Evolutionary conservation across 1,140 invertebrate genomes (phyloP), one percentile per base, ranked within the genome.

Genomic region (Pogonomyrmex californicus): DNA sequence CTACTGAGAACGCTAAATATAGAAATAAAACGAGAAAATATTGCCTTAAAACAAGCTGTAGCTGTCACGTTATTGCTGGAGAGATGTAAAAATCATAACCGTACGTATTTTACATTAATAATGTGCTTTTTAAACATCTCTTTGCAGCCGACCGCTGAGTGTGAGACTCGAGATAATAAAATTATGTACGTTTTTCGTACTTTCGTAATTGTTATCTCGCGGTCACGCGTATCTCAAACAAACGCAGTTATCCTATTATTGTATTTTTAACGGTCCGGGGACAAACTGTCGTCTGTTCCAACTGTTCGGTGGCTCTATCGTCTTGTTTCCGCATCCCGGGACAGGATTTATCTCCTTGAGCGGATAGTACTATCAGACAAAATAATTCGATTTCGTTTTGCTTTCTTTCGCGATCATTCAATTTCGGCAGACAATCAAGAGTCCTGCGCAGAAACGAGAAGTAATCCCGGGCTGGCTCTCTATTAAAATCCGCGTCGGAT

Each of bases 401-500:
- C 82, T 76, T 76, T 82, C 41, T 58, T 73, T 38, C 49, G 71
- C 75, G 85, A 89, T 89, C 85, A 89, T 89, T 90, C 78, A 87
- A 90, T 90, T 89, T 73, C 88, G 71, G 58, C 65, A 49, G 60
- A 90, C 88, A 90, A 90, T 89, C 85, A 82, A 82, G 58, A 44
- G 14, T 49, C 66, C 54, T 62, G 75, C 71, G 78, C 63, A 60
- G 88, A 86, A 90, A 90, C 56, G 88, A 36, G 68, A 83, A 87
- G 85, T 87, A 90, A 90, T 90, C 88, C 58, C 70, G 47, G 70
- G 65, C 83, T 51, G 56, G 65, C 44, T 88, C 58, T 87, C 88
- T 88, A 89, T 89, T 90, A 90, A 90, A 90, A 90, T 89, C 88
- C 88, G 65, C 77, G 77, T 86, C 85, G 85, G 49, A 71, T 68